phyloP scores from a whole-genome alignment of 2,113 vertebrate species.

The Ploceus nigricollis region DNA sequence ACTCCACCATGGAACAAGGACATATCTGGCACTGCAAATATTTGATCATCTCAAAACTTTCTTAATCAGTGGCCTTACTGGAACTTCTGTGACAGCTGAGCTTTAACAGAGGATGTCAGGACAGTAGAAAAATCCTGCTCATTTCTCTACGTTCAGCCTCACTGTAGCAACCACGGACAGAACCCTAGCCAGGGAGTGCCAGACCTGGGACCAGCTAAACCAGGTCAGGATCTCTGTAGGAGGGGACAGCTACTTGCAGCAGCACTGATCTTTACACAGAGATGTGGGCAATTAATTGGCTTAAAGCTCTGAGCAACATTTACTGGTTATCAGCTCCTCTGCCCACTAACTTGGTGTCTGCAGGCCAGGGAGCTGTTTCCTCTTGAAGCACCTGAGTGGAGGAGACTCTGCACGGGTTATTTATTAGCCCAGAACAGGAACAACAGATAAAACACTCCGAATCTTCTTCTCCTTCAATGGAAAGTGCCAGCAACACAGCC shows the following conservation, averaged over 20 bases:
- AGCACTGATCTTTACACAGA: not conserved
- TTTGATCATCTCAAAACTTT: not conserved
- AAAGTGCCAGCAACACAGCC: not conserved
- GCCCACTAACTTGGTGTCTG: not conserved
- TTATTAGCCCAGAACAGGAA: not conserved
- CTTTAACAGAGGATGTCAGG: not conserved
- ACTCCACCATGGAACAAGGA: not conserved
- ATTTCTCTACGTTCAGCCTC: not conserved
- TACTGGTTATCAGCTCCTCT: not conserved
- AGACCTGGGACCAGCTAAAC: not conserved
- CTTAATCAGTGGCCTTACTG: not conserved
- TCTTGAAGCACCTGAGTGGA: not conserved
- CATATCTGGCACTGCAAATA: not conserved
- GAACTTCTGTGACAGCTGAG: not conserved
- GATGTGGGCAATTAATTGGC: not conserved
- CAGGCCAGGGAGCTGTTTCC: not conserved
- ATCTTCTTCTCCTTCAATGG: not conserved
- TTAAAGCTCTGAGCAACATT: not conserved
- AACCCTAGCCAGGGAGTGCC: not conserved
- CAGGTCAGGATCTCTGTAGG: not conserved
- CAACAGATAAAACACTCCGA: not conserved
- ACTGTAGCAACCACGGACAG: not conserved
- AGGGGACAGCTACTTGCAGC: not conserved
- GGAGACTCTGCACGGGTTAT: not conserved
- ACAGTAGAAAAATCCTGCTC: not conserved